Conservation (phyloP, 2,888 invertebrate genomes). For the Desoria tigrina region DNA sequence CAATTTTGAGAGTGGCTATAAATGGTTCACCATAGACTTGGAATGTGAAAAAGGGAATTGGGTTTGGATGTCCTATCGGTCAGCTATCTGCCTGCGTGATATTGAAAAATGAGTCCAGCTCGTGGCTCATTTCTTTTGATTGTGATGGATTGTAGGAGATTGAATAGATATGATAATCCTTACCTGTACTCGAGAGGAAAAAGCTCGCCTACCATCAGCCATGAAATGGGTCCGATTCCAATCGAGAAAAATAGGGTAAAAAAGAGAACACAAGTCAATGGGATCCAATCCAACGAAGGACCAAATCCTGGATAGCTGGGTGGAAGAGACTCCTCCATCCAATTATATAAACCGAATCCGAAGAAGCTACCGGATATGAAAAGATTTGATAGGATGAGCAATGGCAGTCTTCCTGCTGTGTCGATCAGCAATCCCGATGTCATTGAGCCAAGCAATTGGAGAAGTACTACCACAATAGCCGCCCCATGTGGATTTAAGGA, state of each 20-base stretch:
- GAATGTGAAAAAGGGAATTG: no score
- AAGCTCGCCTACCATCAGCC: constrained; percentile 76
- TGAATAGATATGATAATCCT: constrained; percentile 10
- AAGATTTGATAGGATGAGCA: constrained; percentile 79
- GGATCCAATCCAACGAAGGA: constrained; percentile 69
- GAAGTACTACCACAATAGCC: constrained; percentile 80
- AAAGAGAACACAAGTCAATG: constrained; percentile 75
- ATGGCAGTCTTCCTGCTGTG: constrained; percentile 78
- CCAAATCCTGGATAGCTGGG: constrained; percentile 54
- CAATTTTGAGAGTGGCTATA: no score
- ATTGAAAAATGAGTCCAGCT: no score
- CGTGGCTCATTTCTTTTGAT: no score
- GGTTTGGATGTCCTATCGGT: no score
- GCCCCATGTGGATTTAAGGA: constrained; percentile 77
- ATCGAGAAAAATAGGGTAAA: constrained; percentile 84
- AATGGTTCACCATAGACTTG: no score
- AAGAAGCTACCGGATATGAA: constrained; percentile 84
- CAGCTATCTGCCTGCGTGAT: no score
- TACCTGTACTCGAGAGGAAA: constrained; percentile 69
- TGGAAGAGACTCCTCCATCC: constrained; percentile 71
- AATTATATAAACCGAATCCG: constrained; percentile 80
- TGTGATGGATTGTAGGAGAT: no score
- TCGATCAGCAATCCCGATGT: constrained; percentile 80
- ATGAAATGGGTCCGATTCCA: constrained; percentile 84
- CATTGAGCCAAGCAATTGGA: constrained; percentile 80